These are phyloP conservation scores for Chrysotoxum bicinctum DNA, from an alignment of 2,888 invertebrate genomes.

Conservation along the genomic window DNA sequence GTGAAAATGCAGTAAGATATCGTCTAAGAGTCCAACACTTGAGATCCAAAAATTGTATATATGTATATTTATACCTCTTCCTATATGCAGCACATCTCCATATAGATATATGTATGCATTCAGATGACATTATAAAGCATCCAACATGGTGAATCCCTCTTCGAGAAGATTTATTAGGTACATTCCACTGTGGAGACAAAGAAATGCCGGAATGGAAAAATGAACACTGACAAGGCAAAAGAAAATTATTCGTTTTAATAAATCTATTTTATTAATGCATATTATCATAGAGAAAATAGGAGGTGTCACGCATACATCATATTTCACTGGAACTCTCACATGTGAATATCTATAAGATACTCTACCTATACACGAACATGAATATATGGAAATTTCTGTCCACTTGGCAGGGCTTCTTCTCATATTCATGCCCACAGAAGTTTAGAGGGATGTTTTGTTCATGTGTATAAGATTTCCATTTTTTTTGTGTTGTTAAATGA, in stretches of 20 bases:
- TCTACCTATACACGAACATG: not conserved
- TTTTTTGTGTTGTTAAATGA: slow-evolving; percentile 27
- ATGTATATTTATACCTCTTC: not conserved
- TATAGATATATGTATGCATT: not conserved
- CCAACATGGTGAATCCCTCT: slow-evolving; percentile 48
- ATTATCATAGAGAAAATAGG: slow-evolving; percentile 71
- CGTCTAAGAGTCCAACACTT: slow-evolving; percentile 41
- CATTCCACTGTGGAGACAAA: slow-evolving; percentile 52
- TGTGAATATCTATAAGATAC: slow-evolving; percentile 1
- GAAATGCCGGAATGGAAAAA: slow-evolving; percentile 52
- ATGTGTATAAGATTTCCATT: slow-evolving; percentile 8
- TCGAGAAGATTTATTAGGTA: slow-evolving; percentile 57
- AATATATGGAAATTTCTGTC: not conserved
- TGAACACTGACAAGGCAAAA: slow-evolving; percentile 50
- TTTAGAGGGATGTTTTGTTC: not conserved
- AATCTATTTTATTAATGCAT: slow-evolving; percentile 74
- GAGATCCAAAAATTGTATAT: slow-evolving; percentile 17
- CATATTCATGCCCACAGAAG: slow-evolving; percentile 1
- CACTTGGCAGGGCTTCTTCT: slow-evolving; percentile 5
- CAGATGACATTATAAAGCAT: slow-evolving; percentile 41
- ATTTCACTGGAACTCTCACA: slow-evolving; percentile 44
- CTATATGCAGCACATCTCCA: not conserved
- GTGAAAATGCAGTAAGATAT: slow-evolving; percentile 42
- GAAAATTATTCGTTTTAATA: slow-evolving; percentile 65
- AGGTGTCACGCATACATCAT: slow-evolving; percentile 73